Base-by-base conservation (phyloP, 2,113 vertebrate species). In the Ploceus nigricollis region DNA sequence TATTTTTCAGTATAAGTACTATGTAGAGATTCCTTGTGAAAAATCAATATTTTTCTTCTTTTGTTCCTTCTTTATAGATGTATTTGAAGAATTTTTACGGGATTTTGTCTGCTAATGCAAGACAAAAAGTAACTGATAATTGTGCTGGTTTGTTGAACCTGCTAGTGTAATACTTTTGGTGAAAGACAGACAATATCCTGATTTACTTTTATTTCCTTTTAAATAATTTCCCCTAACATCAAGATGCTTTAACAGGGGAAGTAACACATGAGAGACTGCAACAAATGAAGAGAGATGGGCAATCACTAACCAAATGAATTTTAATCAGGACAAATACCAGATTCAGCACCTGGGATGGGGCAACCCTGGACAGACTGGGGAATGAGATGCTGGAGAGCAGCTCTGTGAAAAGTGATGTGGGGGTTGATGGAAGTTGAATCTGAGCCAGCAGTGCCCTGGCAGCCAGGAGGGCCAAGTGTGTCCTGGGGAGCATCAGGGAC, bases 401-500 rank as follows among this genome's bases (percentile, higher is more conserved):
- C 0, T 0, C 64, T 45, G 21, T 53, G 33, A 39, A 40, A 47
- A 39, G 65, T 25, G 16, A 27, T 27, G 5, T 86, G 16, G 19
- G 18, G 6, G 15, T n/a, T 8, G 15, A 14, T 79, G 73, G 6
- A 21, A 21, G 47, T 2, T 54, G n/a, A n/a, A 24, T 2, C 1
- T 30, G 56, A 70, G 15, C 1, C 19, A 61, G 47, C 39, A 54
- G n/a, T 54, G 39, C 19, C 12, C 15, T 60, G 39, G 33, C 7
- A 45, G 63, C 27, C 54, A 45, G 54, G 45, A 69, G 28, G 45
- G 23, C 14, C 27, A 13, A 2, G 4, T 0, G 0, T 23, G 10
- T 87, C 19, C 39, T 25, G n/a, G 7, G 20, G 8, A 1, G 9
- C 18, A 23, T 33, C 39, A 39, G 54, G 27, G 0, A 0, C 33